Conservation (phyloP, 2,113 vertebrate genomes). For the Nyctibius bracteatus region DNA sequence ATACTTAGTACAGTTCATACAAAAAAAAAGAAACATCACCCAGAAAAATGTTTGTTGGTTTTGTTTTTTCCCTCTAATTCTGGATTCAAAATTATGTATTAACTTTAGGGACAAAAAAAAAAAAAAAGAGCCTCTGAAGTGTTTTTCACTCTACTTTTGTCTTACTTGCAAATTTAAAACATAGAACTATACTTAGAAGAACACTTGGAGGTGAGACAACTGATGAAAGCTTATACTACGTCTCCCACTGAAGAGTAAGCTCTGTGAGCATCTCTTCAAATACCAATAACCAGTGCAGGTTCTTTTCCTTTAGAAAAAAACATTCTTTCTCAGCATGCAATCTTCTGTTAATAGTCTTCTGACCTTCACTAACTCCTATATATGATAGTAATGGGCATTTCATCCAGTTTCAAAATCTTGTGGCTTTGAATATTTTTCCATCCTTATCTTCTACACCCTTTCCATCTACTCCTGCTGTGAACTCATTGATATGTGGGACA, state of each 20-base stretch:
- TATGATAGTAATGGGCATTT: background rate
- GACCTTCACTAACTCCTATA: background rate
- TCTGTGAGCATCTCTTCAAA: background rate
- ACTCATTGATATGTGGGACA: background rate
- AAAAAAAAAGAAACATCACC: background rate
- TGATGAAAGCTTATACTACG: background rate
- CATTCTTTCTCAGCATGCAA: background rate
- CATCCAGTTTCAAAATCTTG: background rate
- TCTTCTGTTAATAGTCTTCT: background rate
- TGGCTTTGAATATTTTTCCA: background rate
- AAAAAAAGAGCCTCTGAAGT: background rate
- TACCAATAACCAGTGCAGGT: background rate
- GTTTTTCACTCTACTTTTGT: background rate
- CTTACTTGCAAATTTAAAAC: background rate
- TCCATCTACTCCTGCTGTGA: background rate
- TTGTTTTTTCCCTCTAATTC: fast-evolving
- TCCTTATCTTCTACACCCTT: background rate
- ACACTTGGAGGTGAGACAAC: background rate
- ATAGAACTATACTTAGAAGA: background rate
- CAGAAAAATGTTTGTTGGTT: background rate
- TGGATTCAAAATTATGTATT: background rate
- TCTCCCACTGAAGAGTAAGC: background rate
- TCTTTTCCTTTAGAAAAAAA: background rate
- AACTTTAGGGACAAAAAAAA: background rate
- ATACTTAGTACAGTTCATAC: background rate